These are phyloP conservation scores for Zaprionus lachaisei DNA, from an alignment of 1,140 invertebrate genomes.

Conservation along the genomic window DNA sequence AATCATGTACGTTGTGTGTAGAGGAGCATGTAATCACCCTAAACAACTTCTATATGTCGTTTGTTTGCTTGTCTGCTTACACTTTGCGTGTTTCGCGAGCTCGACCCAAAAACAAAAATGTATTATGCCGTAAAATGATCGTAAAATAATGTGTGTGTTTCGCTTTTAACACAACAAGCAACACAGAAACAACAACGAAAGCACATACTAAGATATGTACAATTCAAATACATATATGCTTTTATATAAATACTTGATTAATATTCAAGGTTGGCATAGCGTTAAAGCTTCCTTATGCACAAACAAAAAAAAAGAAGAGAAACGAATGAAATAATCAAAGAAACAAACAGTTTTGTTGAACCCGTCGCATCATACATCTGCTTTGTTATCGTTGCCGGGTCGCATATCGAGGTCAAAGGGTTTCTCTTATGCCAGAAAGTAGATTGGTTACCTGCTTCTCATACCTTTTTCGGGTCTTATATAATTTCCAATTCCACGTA, in stretches of 20 bases:
- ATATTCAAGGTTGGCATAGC: slow-evolving; percentile 47
- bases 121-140: slow-evolving; percentile 22
- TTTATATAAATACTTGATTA: slow-evolving; percentile 50
- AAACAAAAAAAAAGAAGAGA: slow-evolving; percentile 31
- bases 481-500: neutral
- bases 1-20: slow-evolving; percentile 6
- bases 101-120: slow-evolving; percentile 25
- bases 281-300: slow-evolving; percentile 44
- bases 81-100: slow-evolving; percentile 29
- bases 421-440: neutral
- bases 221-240: slow-evolving; percentile 15
- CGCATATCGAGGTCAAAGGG: slow-evolving; percentile 4
- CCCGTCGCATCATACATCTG: neutral
- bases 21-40: slow-evolving; percentile 7
- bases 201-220: slow-evolving; percentile 6
- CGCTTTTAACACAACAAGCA: slow-evolving; percentile 18
- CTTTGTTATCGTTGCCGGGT: slow-evolving; percentile 17
- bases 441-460: slow-evolving; percentile 1
- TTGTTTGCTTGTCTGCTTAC: slow-evolving; percentile 3
- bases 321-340: slow-evolving; percentile 32
- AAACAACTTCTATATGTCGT: slow-evolving; percentile 16
- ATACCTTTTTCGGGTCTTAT: neutral
- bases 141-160: slow-evolving; percentile 30
- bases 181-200: slow-evolving; percentile 12
- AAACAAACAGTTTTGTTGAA: slow-evolving; percentile 42